Percentiles rank a stretch among this genome's conserved stretches.
These are phyloP conservation scores for Chloromyia formosa DNA, from an alignment of 2,888 invertebrate species.

Conservation along the genomic window DNA sequence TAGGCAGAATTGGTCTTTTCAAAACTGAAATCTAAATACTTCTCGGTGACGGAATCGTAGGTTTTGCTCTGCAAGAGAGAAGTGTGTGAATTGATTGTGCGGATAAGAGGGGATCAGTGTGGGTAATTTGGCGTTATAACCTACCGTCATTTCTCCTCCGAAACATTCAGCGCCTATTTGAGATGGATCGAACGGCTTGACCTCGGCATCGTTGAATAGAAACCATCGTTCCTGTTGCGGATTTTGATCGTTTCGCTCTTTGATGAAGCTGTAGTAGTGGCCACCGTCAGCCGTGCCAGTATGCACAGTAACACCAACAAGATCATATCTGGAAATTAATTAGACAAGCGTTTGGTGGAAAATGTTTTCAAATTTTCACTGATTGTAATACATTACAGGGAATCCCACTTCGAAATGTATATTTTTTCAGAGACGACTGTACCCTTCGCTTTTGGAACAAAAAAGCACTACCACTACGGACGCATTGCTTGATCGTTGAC, in stretches of 20 bases:
- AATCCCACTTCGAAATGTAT: too few relatives aligned
- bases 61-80: constrained; percentile 83
- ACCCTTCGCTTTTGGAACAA: too few relatives aligned
- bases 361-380: background rate
- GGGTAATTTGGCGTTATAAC: background rate
- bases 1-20: constrained; percentile 98
- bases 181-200: constrained; percentile 93
- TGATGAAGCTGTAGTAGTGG: constrained; percentile 95
- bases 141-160: constrained; percentile 94
- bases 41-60: constrained; percentile 94
- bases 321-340: constrained; percentile 70
- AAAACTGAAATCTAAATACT: constrained; percentile 97
- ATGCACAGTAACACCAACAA: constrained; percentile 95
- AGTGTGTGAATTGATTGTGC: background rate
- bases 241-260: constrained; percentile 77
- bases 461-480: too few relatives aligned
- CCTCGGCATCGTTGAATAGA: constrained; percentile 91
- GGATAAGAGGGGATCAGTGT: background rate
- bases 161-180: constrained; percentile 96
- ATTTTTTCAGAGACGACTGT: too few relatives aligned
- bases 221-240: constrained; percentile 86
- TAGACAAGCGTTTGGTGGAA: background rate
- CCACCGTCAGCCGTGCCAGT: constrained; percentile 98
- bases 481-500: too few relatives aligned
- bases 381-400: background rate